Conservation (phyloP, 2,888 invertebrate species). For the Thecophora atra region DNA sequence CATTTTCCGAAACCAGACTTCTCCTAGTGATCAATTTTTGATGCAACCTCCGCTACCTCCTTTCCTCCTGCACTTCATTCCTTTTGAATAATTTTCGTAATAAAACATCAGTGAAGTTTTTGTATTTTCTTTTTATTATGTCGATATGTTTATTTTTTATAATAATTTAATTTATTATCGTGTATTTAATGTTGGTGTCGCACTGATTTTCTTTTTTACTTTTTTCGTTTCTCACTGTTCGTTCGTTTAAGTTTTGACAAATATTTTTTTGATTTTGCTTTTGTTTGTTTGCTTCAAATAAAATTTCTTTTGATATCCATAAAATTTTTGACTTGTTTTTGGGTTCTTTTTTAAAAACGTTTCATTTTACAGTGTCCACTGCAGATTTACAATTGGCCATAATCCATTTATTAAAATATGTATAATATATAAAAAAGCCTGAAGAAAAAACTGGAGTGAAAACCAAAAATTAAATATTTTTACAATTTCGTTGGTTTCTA, state of each 20-base stretch:
- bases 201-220: background rate
- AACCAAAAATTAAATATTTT: background rate
- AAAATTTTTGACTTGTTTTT: conserved; percentile 11
- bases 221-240: background rate
- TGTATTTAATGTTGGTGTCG: background rate
- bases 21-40: too few species aligned
- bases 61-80: too few species aligned
- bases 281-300: too few species aligned
- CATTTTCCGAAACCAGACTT: too few species aligned
- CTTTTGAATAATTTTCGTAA: background rate
- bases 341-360: background rate
- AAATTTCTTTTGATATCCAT: conserved; percentile 12
- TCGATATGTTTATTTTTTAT: conserved; percentile 58
- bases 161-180: conserved; percentile 40
- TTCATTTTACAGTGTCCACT: too few species aligned
- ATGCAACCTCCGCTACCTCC: too few species aligned
- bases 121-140: conserved; percentile 43
- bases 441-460: background rate
- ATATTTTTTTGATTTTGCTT: background rate
- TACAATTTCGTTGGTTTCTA: background rate
- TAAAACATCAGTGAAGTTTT: background rate
- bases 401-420: background rate
- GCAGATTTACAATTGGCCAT: background rate
- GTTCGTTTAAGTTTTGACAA: too few species aligned
- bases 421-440: background rate